Conservation (phyloP, 2,797 vertebrate species). For the Brachyrhaphis roseni region DNA sequence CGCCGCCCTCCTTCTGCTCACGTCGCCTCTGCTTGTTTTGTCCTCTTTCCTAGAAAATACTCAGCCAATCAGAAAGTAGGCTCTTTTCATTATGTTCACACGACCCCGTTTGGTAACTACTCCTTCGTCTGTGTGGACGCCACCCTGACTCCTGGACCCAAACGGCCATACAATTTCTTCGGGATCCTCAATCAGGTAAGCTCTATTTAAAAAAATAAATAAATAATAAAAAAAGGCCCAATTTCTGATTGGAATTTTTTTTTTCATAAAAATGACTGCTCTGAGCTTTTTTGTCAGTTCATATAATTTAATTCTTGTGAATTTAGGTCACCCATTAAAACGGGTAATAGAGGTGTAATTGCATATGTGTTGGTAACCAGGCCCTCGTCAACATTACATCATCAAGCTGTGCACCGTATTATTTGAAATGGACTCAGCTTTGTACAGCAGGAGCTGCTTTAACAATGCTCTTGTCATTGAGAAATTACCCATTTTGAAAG, state of each 20-base stretch:
- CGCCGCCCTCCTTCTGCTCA: conserved; percentile 8
- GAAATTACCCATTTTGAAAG: background rate
- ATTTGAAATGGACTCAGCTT: background rate
- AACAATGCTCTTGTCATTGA: background rate
- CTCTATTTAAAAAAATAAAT: background rate
- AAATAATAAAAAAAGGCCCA: background rate
- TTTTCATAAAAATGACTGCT: background rate
- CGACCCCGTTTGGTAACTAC: conserved; percentile 94
- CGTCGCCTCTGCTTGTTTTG: background rate
- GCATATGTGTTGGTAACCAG: background rate
- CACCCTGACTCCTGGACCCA: conserved; percentile 91
- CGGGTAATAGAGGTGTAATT: background rate
- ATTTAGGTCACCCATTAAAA: background rate
- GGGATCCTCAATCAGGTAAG: conserved; percentile 92
- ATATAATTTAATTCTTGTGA: background rate
- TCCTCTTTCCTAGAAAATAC: conserved; percentile 85
- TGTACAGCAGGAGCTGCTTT: background rate
- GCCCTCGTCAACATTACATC: background rate
- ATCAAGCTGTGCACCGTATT: background rate
- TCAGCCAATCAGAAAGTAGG: conserved; percentile 91
- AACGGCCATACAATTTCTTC: conserved; percentile 96
- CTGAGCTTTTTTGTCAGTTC: background rate
- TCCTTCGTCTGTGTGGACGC: conserved; percentile 96
- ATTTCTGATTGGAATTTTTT: background rate
- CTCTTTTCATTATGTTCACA: conserved; percentile 92